A percentile compares a stretch with the other conserved stretches of the same genome.
These are phyloP conservation scores for Geococcyx californianus DNA, from an alignment of 2,113 vertebrate species.

Conservation along the genomic window DNA sequence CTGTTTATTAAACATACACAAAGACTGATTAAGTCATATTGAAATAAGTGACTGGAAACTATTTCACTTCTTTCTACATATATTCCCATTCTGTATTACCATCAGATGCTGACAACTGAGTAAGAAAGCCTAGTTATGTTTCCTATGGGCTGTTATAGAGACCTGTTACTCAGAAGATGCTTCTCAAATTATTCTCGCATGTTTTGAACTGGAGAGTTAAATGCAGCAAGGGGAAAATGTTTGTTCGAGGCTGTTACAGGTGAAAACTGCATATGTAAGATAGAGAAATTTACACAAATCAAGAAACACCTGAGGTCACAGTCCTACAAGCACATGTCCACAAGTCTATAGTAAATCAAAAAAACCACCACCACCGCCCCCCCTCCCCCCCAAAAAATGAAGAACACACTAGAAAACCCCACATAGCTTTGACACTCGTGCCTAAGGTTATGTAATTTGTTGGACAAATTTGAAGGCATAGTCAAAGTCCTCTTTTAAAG, in stretches of 20 bases:
- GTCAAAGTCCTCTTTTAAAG: not conserved
- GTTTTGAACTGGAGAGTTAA: not conserved
- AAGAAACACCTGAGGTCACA: not conserved
- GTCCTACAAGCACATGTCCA: not conserved
- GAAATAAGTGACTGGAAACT: not conserved
- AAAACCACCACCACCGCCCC: too few relatives aligned
- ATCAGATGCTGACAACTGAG: not conserved
- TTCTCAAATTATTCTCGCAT: not conserved
- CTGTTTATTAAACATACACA: not conserved
- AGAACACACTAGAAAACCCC: not conserved
- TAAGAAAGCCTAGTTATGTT: not conserved
- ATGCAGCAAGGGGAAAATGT: not conserved
- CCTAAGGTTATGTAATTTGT: not conserved
- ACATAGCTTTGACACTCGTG: too few relatives aligned
- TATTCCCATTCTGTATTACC: not conserved
- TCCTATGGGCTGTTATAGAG: not conserved
- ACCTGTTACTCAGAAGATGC: not conserved
- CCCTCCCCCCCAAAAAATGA: not conserved
- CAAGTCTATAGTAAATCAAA: not conserved
- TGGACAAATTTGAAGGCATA: not conserved
- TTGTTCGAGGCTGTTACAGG: not conserved
- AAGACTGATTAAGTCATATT: not conserved
- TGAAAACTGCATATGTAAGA: not conserved
- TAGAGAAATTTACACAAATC: not conserved
- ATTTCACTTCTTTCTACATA: not conserved